phyloP scores from a whole-genome alignment of 1,140 invertebrate genomes.

The Chymomyza costata region DNA sequence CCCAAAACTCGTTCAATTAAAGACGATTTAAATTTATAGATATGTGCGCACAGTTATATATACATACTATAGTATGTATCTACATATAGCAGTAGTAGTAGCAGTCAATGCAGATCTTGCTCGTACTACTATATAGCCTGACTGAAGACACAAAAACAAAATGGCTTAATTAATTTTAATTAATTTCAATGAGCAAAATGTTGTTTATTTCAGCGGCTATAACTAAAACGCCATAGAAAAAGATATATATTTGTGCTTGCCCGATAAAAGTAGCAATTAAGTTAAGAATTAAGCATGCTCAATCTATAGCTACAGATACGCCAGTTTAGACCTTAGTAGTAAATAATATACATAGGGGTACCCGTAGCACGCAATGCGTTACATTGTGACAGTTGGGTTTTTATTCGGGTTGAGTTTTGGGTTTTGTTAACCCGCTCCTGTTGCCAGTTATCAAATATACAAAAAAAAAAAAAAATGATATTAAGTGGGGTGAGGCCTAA shows the following conservation, averaged over 20 bases:
- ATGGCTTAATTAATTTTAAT: slow-evolving; percentile 73
- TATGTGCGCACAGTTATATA: slow-evolving; percentile 6
- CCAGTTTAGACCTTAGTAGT: no score
- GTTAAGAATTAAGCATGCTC: slow-evolving; percentile 56
- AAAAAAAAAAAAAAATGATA: slow-evolving; percentile 2
- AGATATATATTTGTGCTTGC: slow-evolving; percentile 26
- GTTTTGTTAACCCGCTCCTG: slow-evolving; percentile 63
- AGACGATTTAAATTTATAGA: slow-evolving; percentile 70
- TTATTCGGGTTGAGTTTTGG: no score
- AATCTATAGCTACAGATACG: slow-evolving; percentile 9
- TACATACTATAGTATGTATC: neutral
- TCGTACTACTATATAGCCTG: neutral
- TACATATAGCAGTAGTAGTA: slow-evolving; percentile 13
- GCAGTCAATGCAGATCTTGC: no score
- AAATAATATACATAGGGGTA: slow-evolving; percentile 55
- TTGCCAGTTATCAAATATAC: slow-evolving; percentile 17
- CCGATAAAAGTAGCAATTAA: slow-evolving; percentile 69
- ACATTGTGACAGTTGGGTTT: slow-evolving; percentile 30
- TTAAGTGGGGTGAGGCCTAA: slow-evolving; percentile 28
- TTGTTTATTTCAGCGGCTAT: slow-evolving; percentile 45
- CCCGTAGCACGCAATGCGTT: slow-evolving; percentile 27
- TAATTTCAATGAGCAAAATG: slow-evolving; percentile 70
- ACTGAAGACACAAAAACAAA: slow-evolving; percentile 15
- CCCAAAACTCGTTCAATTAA: slow-evolving; percentile 68
- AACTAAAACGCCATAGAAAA: slow-evolving; percentile 46